Evolutionary conservation across 2,113 vertebrate species (phyloP).

Genomic region (Serilophus lunatus): DNA sequence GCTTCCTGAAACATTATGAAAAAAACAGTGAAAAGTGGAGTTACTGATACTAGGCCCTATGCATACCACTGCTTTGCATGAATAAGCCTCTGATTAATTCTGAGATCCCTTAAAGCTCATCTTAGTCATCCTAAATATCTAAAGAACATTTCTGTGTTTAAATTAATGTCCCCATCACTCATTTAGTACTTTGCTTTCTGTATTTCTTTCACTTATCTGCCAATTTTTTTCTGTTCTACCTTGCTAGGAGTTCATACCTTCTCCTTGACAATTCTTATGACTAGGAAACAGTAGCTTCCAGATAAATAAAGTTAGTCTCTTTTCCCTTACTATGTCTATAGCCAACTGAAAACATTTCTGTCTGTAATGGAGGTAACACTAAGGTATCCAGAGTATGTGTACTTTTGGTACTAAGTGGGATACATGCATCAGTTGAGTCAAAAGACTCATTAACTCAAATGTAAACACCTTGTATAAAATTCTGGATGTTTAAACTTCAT

Average conservation of each 20-base stretch:
- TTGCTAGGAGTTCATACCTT: neutral
- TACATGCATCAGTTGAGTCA: neutral
- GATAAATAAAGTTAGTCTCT: neutral
- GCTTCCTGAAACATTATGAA: constrained; percentile 31
- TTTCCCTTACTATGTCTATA: neutral
- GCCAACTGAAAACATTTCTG: neutral
- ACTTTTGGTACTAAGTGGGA: neutral
- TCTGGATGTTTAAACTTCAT: neutral
- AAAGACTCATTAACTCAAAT: neutral
- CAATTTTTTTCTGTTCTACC: neutral
- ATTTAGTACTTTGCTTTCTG: neutral
- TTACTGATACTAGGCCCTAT: neutral
- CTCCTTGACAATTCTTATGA: neutral
- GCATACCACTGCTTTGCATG: neutral
- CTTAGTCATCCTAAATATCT: neutral
- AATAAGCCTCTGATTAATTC: constrained; percentile 44
- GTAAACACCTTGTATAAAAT: neutral
- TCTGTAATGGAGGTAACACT: neutral
- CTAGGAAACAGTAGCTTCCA: neutral
- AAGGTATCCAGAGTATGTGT: accelerated
- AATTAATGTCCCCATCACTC: neutral
- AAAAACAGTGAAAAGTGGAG: neutral
- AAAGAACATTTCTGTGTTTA: neutral
- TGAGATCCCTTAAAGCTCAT: neutral
- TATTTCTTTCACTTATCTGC: neutral